Evolutionary conservation across 2,888 invertebrate species (phyloP).

Genomic region (Polia nebulosa): DNA sequence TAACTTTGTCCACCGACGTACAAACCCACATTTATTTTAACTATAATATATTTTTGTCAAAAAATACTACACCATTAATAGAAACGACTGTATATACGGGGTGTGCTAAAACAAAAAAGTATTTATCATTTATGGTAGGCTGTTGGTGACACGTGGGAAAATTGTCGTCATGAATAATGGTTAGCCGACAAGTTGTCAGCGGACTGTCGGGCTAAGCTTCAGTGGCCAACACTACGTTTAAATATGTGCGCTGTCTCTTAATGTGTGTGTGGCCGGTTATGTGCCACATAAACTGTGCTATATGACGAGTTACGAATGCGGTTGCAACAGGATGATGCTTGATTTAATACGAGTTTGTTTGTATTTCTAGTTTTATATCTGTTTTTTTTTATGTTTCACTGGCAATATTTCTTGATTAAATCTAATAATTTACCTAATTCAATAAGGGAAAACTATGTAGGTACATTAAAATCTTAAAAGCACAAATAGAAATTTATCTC

Average conservation of each 20-base stretch:
- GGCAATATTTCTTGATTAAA: too few relatives aligned
- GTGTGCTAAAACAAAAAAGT: conserved; percentile 67
- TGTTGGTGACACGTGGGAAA: conserved; percentile 85
- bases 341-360: conserved; percentile 15
- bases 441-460: neutral
- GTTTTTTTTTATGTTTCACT: neutral
- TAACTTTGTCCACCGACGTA: neutral
- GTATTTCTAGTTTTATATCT: neutral
- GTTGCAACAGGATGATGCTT: conserved; percentile 8
- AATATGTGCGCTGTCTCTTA: conserved; percentile 50
- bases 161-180: conserved; percentile 86
- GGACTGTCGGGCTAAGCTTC: conserved; percentile 65
- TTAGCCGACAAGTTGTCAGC: conserved; percentile 79
- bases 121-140: conserved; percentile 75
- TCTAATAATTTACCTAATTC: neutral
- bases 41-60: conserved; percentile 26
- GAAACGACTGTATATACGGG: conserved; percentile 39
- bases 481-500: too few relatives aligned
- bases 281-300: conserved; percentile 12
- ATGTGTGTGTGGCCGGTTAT: conserved; percentile 36
- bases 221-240: conserved; percentile 59
- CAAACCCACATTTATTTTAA: conserved; percentile 24
- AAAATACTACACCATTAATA: conserved; percentile 33
- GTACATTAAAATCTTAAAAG: too few relatives aligned
- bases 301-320: conserved; percentile 12